Base-by-base conservation (phyloP, 2,888 invertebrate species). In the Patella depressa region DNA sequence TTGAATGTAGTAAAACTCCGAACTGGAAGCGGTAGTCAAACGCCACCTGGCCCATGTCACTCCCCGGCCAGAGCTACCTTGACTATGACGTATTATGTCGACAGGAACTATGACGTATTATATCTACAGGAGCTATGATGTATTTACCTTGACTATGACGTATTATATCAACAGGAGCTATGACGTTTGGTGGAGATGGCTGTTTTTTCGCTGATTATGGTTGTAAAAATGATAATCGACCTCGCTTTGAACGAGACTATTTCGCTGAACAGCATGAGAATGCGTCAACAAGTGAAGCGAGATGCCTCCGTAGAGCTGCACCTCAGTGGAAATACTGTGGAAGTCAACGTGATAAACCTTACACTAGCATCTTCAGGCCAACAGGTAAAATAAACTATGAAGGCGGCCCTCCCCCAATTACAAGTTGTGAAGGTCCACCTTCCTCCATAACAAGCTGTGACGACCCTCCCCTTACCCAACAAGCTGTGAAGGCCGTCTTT, bases 341-440 rank as follows among this genome's bases (percentile, higher is more conserved):
- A 19, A 80, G 79, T 0, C 55, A 73, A 54, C 17, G 70, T 0
- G 81, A 84, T 53, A 78, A 82, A 55, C 83, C 87, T 3, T 57
- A 82, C 5, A 84, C 85, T 2, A 81, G 82, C 34, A 83, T 87
- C 15, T 87, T 78, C 70, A 78, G 82, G 59, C 87, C 87, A 17
- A 85, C 86, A 77, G 87, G 87, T 86, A 77, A 34, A 34, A 34
- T 4, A 34, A 34, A 34, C 34, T 34, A 3, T 5, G 4, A 34
- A 34, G 5, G 34, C 3, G 4, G 34, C 0, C 34, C 34, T 34
- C 34, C 4, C 5, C 4, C 34, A 34, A 3, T 34, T 5, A 34
- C 34, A 34, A 34, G 34, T 5, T 5, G 5, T 34, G 34, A 34
- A 34, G 34, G 34, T 34, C 34, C 34, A 34, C 34, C 34, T 34